phyloP scores from a whole-genome alignment of 64 coral and sea anemone species.

The Montipora sp. region DNA sequence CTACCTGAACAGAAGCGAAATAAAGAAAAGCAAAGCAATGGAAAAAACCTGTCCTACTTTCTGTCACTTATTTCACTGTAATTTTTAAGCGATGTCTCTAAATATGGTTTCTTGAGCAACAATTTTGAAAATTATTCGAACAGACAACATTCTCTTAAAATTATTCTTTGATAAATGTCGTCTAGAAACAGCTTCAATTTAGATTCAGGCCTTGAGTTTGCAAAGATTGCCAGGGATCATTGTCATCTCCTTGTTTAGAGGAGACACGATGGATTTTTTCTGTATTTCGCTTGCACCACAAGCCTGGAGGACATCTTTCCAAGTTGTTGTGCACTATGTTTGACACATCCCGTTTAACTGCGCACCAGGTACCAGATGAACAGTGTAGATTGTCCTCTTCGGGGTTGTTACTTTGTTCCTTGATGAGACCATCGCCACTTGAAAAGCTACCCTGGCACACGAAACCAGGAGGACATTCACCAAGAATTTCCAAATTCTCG shows the following conservation, averaged over 20 bases:
- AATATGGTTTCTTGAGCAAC: too few species aligned
- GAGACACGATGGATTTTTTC: background rate
- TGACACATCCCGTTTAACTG: background rate
- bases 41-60: too few species aligned
- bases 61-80: too few species aligned
- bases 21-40: too few species aligned
- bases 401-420: background rate
- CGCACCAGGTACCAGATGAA: background rate
- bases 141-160: too few species aligned
- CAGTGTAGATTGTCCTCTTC: background rate
- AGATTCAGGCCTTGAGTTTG: background rate
- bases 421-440: background rate
- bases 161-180: too few species aligned
- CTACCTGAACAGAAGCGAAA: too few species aligned
- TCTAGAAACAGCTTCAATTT: background rate
- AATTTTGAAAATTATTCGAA: too few species aligned
- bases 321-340: background rate
- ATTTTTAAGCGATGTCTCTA: too few species aligned
- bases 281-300: conserved; percentile 17
- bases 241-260: background rate
- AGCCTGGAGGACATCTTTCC: background rate
- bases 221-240: background rate
- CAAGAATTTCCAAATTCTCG: background rate
- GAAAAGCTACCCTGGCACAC: background rate
- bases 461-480: conserved; percentile 20